These are phyloP conservation scores for Pungitius pungitius DNA, from an alignment of 2,113 vertebrate genomes.

Conservation along the genomic window DNA sequence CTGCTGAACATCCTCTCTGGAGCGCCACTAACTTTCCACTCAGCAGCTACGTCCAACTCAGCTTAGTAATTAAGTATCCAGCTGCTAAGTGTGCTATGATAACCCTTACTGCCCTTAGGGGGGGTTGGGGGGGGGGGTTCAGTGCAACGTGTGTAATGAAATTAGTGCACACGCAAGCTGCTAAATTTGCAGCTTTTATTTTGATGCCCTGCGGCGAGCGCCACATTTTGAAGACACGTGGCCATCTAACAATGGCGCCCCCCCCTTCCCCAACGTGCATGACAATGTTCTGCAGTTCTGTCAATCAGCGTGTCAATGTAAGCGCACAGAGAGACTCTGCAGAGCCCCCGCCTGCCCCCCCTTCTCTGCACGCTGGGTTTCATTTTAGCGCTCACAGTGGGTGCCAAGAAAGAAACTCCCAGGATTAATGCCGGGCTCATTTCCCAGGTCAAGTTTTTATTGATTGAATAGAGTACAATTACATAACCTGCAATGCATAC, in stretches of 20 bases:
- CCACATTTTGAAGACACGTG: not conserved
- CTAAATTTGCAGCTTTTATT: not conserved
- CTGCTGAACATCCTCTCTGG: not conserved
- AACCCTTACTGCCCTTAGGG: conserved; percentile 29
- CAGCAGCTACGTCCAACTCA: conserved; percentile 18
- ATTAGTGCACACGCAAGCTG: conserved; percentile 12
- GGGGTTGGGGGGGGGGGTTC: too few species aligned
- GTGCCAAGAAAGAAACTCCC: conserved; percentile 46
- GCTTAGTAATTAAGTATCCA: conserved; percentile 45
- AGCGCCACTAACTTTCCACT: conserved; percentile 24
- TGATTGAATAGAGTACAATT: conserved; percentile 73
- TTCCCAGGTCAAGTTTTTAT: conserved; percentile 71
- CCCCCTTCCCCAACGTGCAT: not conserved
- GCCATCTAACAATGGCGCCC: not conserved
- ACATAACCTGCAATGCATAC: conserved; percentile 61
- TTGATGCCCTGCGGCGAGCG: not conserved
- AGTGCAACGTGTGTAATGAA: conserved; percentile 12
- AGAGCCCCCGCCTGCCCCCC: not conserved
- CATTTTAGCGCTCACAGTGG: conserved; percentile 62
- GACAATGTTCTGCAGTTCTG: conserved; percentile 17
- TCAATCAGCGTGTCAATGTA: conserved; percentile 50
- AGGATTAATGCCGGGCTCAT: conserved; percentile 55
- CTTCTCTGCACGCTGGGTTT: conserved; percentile 52
- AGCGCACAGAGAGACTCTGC: not conserved
- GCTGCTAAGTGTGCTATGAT: conserved; percentile 41